Base-by-base conservation (phyloP, 1,140 invertebrate genomes). In the Bombus huntii region DNA sequence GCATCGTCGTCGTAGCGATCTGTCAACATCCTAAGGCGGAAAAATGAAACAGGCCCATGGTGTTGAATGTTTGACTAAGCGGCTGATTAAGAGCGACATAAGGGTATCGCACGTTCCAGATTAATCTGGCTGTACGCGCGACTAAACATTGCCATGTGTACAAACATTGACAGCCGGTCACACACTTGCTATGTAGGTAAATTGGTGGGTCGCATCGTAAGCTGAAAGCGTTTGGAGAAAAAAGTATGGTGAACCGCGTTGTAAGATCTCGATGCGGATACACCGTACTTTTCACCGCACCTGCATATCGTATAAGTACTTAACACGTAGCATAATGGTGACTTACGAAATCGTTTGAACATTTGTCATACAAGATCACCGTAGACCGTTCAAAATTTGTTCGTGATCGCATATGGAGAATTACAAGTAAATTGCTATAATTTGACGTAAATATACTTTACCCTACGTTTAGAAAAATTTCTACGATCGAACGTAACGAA, bases 161-260 rank as follows among this genome's bases (percentile, higher is more conserved):
- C 88, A 91, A 91, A 91, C 90, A 91, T 79, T 91, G 90, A 91
- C 90, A 91, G 90, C 90, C 90, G 90, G 90, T 91, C 88, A 81
- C 78, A 83, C 89, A 91, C 89, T 91, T 91, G 90, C 89, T 66
- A 25, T 59, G 28, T 90, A 87, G 81, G 85, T 91, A 86, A 87
- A 83, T 84, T 82, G 74, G 79, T 76, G 82, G 88, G 75, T 75
- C 76, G 81, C 76, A 18, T 73, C n/a, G 47, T 12, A 25, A 34
- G 42, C 65, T 34, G 34, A 70, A 78, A 83, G 34, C 44, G 57
- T 57, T 53, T 3, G 65, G 53, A 78, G n/a, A 22, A 57, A 78
- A 57, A 28, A 28, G 57, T 42, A 37, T 18, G 39, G 28, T 39
- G 44, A 76, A 57, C 44, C 81, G 10, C 31, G 22, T 34, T 18